Conservation (phyloP, 2,113 vertebrate genomes). For the Pionites leucogaster region DNA sequence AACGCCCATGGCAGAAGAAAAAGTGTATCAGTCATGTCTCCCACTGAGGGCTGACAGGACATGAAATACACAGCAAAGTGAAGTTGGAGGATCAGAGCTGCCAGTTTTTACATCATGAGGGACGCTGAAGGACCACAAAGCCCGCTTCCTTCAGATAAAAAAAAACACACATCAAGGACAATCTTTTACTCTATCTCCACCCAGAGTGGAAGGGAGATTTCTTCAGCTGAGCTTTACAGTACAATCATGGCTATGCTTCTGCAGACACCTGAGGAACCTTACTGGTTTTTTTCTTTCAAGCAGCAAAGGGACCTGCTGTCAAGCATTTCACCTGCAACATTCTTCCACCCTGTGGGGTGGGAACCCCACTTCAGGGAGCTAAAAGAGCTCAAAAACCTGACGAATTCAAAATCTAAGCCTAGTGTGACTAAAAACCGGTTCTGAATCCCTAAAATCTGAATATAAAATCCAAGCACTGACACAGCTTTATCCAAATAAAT, state of each 20-base stretch:
- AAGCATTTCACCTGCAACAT: background rate
- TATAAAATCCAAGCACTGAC: background rate
- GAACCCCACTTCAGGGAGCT: background rate
- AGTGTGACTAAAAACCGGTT: background rate
- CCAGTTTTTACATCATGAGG: background rate
- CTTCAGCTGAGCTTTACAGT: background rate
- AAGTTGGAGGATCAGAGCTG: background rate
- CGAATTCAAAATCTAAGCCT: background rate
- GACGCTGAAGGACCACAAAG: background rate
- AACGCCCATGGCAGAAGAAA: background rate
- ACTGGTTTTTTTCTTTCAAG: background rate
- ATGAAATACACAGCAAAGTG: background rate
- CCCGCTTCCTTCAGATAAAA: background rate
- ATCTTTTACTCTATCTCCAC: background rate
- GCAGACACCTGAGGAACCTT: background rate
- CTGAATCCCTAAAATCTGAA: background rate
- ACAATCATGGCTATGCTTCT: background rate
- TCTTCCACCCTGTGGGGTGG: background rate
- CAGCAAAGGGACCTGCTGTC: background rate
- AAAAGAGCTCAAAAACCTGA: background rate
- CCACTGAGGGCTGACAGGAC: background rate
- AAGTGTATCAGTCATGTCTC: constrained; percentile 5
- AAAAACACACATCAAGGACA: background rate
- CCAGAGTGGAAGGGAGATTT: background rate
- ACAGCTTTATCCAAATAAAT: background rate